Base-by-base conservation (phyloP, 2,113 vertebrate genomes). In the Catharus fuscescens region DNA sequence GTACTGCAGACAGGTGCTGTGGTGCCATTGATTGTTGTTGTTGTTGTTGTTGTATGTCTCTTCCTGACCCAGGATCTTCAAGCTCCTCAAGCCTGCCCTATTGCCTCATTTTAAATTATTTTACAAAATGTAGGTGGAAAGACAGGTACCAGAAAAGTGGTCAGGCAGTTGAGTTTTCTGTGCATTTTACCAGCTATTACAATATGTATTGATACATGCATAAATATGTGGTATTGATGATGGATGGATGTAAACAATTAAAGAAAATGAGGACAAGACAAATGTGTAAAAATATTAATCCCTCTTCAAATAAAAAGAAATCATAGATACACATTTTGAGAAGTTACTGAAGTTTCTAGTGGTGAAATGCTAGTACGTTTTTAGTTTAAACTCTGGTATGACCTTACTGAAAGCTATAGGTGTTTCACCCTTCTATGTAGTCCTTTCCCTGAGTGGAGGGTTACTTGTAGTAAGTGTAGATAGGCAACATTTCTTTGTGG, bases 291-390 rank as follows among this genome's bases (percentile, higher is more conserved):
- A 62, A n/a, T 81, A 40, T 20, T 56, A 4, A 28, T 71, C 12
- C 9, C 4, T n/a, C n/a, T 65, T 60, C 4, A 44, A 61, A 18
- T 57, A 19, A 40, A 34, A 52, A 52, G 40, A n/a, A 1, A 3
- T 13, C 26, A 23, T 17, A 48, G 28, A 12, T 54, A 23, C 4
- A 18, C 5, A 9, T 90, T 80, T 88, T 57, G 12, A 85, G 29
- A 72, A 42, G 19, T 72, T 84, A 36, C 28, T 79, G 45, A 11
- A 25, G 24, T 87, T 92, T 25, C 23, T 70, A 64, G 29, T 86
- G 48, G 15, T 80, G 7, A 40, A 48, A 29, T 16, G 16, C 11
- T 52, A 29, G 16, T 59, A 62, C 0, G 0, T 32, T 80, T 53
- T 25, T 54, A 56, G 38, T 80, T 84, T 56, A 66, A 86, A 31